Evolutionary conservation across 1,140 invertebrate species (phyloP).

Genomic region (Forficula auricularia): DNA sequence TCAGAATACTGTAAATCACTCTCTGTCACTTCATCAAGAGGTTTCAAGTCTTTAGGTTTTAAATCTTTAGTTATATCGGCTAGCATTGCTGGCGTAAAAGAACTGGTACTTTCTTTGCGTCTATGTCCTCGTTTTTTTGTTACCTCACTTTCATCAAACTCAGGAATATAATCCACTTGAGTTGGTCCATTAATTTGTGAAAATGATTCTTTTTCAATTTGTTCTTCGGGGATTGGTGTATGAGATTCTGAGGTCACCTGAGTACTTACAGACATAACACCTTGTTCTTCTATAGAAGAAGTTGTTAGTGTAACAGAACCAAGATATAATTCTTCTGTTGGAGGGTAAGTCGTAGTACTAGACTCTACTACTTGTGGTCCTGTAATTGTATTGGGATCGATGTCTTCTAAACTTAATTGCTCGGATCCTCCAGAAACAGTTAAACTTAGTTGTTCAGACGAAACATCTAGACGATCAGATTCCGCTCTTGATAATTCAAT

Average conservation of each 20-base stretch:
- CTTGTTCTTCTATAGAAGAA: slow-evolving; percentile 28
- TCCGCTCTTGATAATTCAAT: slow-evolving; percentile 30
- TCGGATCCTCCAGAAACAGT: slow-evolving; percentile 21
- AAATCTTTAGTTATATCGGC: not conserved
- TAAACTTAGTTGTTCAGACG: slow-evolving; percentile 32
- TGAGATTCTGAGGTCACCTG: slow-evolving; percentile 33
- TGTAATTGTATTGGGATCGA: not conserved
- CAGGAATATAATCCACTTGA: slow-evolving; percentile 33
- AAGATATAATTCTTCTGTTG: slow-evolving; percentile 17
- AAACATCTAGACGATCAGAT: slow-evolving; percentile 28
- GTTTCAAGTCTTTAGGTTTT: not conserved
- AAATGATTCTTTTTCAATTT: slow-evolving; percentile 11
- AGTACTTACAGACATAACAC: slow-evolving; percentile 30
- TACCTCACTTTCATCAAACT: slow-evolving; percentile 28
- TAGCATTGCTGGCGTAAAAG: slow-evolving; percentile 19
- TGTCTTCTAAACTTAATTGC: slow-evolving; percentile 15
- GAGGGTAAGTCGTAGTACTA: slow-evolving; percentile 5
- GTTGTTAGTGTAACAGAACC: slow-evolving; percentile 35
- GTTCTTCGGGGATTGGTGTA: slow-evolving; percentile 19
- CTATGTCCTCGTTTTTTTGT: slow-evolving; percentile 31
- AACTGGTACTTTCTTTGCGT: slow-evolving; percentile 33
- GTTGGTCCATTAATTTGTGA: slow-evolving; percentile 32
- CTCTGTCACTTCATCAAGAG: slow-evolving; percentile 15
- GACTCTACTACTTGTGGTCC: slow-evolving; percentile 5
- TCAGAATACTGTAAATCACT: slow-evolving; percentile 23